These are phyloP conservation scores for Austrofundulus limnaeus DNA, from an alignment of 2,113 vertebrate species.

Conservation along the genomic window DNA sequence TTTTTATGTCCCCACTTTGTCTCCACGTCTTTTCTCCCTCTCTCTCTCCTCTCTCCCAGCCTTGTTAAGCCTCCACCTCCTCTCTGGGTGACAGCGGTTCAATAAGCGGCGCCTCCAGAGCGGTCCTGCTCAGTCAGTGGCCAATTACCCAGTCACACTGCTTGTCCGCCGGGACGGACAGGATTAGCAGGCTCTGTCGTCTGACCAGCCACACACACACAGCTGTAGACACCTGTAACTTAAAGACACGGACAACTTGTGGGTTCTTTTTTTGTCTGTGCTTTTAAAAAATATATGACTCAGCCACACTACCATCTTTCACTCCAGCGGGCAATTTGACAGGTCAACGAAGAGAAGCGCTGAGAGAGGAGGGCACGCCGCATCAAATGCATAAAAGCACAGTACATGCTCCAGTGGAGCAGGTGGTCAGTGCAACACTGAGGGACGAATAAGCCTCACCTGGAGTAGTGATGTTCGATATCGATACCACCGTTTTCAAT, in stretches of 20 bases:
- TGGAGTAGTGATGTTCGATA: no score
- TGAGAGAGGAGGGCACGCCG: constrained; percentile 29
- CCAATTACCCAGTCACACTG: constrained; percentile 76
- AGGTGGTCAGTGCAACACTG: constrained; percentile 32
- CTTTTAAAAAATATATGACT: constrained; percentile 1
- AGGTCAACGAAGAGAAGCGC: constrained; percentile 64
- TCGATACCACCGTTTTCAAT: no score
- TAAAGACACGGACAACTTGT: constrained; percentile 58
- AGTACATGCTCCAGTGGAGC: constrained; percentile 50
- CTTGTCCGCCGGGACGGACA: constrained; percentile 62
- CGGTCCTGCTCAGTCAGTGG: constrained; percentile 71
- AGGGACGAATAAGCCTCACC: constrained; percentile 50
- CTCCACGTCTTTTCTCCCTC: background rate
- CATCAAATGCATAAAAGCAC: constrained; percentile 60
- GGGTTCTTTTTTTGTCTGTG: constrained; percentile 53
- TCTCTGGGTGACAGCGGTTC: constrained; percentile 62
- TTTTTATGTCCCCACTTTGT: constrained; percentile 26
- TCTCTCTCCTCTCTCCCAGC: constrained; percentile 10
- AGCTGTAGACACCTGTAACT: constrained; percentile 61
- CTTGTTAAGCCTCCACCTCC: constrained; percentile 45
- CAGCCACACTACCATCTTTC: constrained; percentile 47
- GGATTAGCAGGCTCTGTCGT: constrained; percentile 71
- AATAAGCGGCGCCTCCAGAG: constrained; percentile 68
- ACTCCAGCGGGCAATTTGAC: constrained; percentile 60
- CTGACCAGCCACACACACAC: constrained; percentile 29